Conservation (phyloP, 2,113 vertebrate species). For the Strix uralensis region DNA sequence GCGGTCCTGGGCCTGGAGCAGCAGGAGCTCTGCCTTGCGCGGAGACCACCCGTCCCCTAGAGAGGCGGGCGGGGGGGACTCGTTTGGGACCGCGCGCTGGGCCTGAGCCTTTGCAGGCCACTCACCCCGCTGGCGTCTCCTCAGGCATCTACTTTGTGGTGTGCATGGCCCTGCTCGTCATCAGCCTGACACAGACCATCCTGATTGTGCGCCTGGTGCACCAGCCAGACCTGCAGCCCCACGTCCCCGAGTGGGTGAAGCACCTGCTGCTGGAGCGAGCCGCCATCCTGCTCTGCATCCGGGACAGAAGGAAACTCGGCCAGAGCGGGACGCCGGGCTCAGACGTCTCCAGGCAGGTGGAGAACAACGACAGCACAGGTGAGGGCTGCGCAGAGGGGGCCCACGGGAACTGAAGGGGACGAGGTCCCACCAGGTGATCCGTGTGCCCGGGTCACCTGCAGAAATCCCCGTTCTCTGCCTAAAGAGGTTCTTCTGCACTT, state of each 20-base stretch:
- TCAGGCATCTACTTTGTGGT: constrained; percentile 95
- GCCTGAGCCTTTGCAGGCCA: not conserved
- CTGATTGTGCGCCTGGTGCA: constrained; percentile 93
- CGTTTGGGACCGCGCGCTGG: fast-evolving
- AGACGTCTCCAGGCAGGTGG: constrained; percentile 8
- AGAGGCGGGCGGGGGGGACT: not conserved
- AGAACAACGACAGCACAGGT: constrained; percentile 68
- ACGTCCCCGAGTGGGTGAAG: constrained; percentile 87
- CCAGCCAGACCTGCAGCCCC: constrained; percentile 92
- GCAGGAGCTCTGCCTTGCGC: not conserved
- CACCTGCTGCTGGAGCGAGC: constrained; percentile 83
- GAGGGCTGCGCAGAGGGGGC: not conserved
- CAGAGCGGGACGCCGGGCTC: constrained; percentile 52
- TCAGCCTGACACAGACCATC: constrained; percentile 93
- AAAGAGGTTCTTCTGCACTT: not conserved
- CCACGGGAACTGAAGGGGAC: not conserved
- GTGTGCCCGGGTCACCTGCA: fast-evolving
- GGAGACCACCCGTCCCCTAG: not conserved
- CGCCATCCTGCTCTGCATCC: constrained; percentile 82
- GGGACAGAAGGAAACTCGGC: constrained; percentile 73
- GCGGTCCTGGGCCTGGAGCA: not conserved
- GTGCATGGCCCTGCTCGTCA: constrained; percentile 95
- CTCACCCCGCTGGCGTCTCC: not conserved
- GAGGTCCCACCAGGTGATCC: fast-evolving
- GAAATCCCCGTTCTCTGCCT: fast-evolving